phyloP scores from a whole-genome alignment of 2,113 vertebrate species.

The Centropus unirufus region DNA sequence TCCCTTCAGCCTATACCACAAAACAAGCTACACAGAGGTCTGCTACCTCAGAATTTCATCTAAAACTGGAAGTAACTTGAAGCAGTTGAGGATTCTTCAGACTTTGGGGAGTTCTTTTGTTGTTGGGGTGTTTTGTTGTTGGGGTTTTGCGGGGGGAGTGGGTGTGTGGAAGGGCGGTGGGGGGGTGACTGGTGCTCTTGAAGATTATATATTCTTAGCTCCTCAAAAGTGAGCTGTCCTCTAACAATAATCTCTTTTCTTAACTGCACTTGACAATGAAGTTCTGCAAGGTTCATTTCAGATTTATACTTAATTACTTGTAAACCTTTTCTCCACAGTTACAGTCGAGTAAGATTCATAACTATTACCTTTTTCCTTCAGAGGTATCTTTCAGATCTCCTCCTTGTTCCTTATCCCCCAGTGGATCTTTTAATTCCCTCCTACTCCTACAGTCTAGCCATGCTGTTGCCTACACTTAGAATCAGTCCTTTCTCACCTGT shows the following conservation, averaged over 20 bases:
- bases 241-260: not conserved
- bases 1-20: not conserved
- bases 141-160: not conserved
- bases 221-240: not conserved
- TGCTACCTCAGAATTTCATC: not conserved
- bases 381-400: not conserved
- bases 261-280: not conserved
- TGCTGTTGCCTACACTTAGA: not conserved
- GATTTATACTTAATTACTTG: not conserved
- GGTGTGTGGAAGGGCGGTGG: too few species aligned
- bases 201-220: not conserved
- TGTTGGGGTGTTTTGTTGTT: not conserved
- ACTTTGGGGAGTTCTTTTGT: not conserved
- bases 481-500: not conserved
- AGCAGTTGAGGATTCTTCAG: not conserved
- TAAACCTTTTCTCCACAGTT: not conserved
- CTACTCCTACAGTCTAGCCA: conserved; percentile 19
- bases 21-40: not conserved
- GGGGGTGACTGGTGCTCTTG: not conserved
- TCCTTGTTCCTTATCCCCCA: not conserved
- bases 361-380: too few species aligned
- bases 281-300: not conserved
- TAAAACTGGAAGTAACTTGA: not conserved
- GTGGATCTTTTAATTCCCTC: not conserved
- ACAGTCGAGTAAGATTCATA: not conserved